Evolutionary conservation across 2,888 invertebrate genomes (phyloP).

Genomic region (Eueremaeus valkanovi): DNA sequence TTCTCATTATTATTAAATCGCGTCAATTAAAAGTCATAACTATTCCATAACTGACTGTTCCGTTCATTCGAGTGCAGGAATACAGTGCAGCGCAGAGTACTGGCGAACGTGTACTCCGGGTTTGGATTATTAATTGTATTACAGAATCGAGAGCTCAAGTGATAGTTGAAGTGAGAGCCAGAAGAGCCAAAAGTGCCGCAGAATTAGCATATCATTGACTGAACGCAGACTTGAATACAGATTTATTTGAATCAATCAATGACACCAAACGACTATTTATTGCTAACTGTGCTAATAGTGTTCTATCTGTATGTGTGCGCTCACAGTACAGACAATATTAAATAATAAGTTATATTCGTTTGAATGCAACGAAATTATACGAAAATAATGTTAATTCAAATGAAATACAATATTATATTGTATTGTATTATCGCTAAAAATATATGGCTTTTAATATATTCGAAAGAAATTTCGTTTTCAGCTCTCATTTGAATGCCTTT

Average conservation of each 20-base stretch:
- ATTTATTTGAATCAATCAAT: slow-evolving; percentile 31
- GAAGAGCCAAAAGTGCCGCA: slow-evolving; percentile 9
- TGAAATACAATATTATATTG: neutral
- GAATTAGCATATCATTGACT: slow-evolving; percentile 27
- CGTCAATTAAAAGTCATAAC: slow-evolving; percentile 12
- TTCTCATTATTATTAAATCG: slow-evolving; percentile 11
- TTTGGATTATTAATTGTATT: slow-evolving; percentile 16
- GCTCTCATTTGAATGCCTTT: neutral
- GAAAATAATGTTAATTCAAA: slow-evolving; percentile 4
- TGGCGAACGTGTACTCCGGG: neutral
- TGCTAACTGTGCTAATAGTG: neutral
- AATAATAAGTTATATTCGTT: slow-evolving; percentile 1
- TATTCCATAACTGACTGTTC: neutral
- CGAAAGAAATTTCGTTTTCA: neutral
- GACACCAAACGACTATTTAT: neutral
- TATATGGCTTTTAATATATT: neutral
- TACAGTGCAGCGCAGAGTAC: neutral
- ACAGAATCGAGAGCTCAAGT: neutral
- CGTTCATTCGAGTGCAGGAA: neutral
- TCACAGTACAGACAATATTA: neutral
- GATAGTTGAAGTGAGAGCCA: neutral
- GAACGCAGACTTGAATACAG: slow-evolving; percentile 17
- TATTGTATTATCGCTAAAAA: neutral
- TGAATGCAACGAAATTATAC: neutral
- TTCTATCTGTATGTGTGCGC: neutral